Percentiles rank a stretch among this genome's conserved stretches.
Evolutionary conservation across 2,888 invertebrate species (phyloP).

Genomic region (Neoaliturus tenellus): DNA sequence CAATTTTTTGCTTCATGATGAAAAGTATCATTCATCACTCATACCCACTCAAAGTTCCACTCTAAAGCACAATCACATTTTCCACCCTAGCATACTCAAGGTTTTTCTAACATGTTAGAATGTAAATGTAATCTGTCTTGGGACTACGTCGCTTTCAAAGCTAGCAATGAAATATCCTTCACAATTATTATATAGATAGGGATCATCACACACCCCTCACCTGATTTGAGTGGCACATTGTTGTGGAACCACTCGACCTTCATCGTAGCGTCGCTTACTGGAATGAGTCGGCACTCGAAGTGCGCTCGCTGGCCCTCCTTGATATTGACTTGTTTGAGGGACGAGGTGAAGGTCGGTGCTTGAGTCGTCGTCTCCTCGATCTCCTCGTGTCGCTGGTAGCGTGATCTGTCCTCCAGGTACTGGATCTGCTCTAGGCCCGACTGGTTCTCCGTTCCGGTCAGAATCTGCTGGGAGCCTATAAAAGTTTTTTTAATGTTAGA

Average conservation of each 20-base stretch:
- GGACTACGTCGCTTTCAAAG: too few species aligned
- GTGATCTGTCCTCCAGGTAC: conserved; percentile 89
- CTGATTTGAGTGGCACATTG: conserved; percentile 91
- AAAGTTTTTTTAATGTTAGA: too few species aligned
- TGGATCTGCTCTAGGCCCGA: conserved; percentile 93
- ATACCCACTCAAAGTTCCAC: too few species aligned
- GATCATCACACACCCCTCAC: too few species aligned
- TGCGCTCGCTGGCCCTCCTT: conserved; percentile 97
- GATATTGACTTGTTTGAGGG: conserved; percentile 93
- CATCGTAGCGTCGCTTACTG: conserved; percentile 95
- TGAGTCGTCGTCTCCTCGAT: conserved; percentile 91
- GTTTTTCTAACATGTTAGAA: too few species aligned
- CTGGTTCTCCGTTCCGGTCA: conserved; percentile 92
- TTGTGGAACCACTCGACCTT: conserved; percentile 98
- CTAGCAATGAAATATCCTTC: too few species aligned
- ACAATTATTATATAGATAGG: too few species aligned
- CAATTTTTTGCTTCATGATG: too few species aligned
- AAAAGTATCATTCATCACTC: too few species aligned
- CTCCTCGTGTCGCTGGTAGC: conserved; percentile 84
- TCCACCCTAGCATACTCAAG: too few species aligned
- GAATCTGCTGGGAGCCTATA: conserved; percentile 81
- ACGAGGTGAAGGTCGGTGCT: conserved; percentile 95
- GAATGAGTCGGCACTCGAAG: conserved; percentile 95
- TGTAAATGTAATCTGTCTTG: too few species aligned
- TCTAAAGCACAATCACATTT: too few species aligned